Base-by-base conservation (phyloP, 2,888 invertebrate genomes). In the Agriopis leucophaearia region DNA sequence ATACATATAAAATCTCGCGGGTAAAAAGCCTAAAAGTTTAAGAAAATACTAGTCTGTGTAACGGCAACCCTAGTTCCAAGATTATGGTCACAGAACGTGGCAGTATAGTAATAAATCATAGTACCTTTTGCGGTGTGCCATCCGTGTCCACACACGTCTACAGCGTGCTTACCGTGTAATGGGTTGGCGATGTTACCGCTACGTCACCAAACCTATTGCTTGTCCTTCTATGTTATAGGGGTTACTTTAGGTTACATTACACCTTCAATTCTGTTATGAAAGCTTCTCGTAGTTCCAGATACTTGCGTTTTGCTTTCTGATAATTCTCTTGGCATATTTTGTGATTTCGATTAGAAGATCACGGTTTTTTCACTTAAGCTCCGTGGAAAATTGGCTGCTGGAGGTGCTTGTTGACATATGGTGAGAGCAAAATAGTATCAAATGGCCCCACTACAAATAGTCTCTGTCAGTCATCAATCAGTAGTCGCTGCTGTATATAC, bases 41-140 rank as follows among this genome's bases (percentile, higher is more conserved):
- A 54, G 8, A 18, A 27, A 42, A 10, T 5, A 18, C 13, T 45
- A 13, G 35, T 27, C 50, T 42, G 7, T n/a, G 0, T 13, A 48
- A 27, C 18, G 9, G 16, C 59, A 65, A 16, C 65, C 65, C 65
- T 65, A 65, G 69, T 70, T 72, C 77, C 76, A 70, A 75, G 72
- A 71, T 74, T 72, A 72, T 61, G 61, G 38, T 58, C 63, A 38
- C 55, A 50, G 59, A 50, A 44, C 50, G 55, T 52, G 42, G 51
- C 52, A 64, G 68, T 66, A 36, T 72, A 71, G 70, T 78, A 75
- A 86, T 88, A 88, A 87, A 87, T 89, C 88, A 87, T 82, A 82
- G 78, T 78, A 84, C 87, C 88, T 87, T 89, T 88, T 85, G 84
- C 80, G 83, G 84, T 69, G 72, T 75, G 69, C 74, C 75, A 79